These are phyloP conservation scores for Oscheius myriophilus DNA, from an alignment of 2,888 invertebrate genomes.

Conservation along the genomic window DNA sequence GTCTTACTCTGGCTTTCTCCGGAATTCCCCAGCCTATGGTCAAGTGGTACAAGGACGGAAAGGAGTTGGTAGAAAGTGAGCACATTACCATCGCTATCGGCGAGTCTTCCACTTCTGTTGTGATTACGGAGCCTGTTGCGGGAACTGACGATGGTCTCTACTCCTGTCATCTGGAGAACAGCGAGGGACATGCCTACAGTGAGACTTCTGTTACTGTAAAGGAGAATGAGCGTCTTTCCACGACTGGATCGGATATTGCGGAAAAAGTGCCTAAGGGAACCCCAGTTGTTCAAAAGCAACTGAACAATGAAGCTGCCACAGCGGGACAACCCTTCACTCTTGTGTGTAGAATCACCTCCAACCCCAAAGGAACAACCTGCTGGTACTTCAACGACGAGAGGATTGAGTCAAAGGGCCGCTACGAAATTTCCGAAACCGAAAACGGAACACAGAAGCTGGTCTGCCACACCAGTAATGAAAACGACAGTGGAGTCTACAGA, in stretches of 20 bases:
- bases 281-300: constrained; percentile 39
- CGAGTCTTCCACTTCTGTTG: constrained; percentile 59
- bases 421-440: constrained; percentile 40
- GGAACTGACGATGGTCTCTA: constrained; percentile 69
- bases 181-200: constrained; percentile 68
- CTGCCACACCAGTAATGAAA: constrained; percentile 43
- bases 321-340: constrained; percentile 58
- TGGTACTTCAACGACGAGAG: constrained; percentile 50
- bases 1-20: constrained; percentile 41
- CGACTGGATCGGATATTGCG: constrained; percentile 6
- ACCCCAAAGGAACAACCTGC: constrained; percentile 37
- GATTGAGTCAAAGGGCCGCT: constrained; percentile 48
- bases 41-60: constrained; percentile 68
- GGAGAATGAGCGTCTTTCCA: constrained; percentile 29
- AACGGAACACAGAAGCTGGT: constrained; percentile 42
- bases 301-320: constrained; percentile 58
- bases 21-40: constrained; percentile 56
- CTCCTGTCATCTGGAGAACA: constrained; percentile 71
- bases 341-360: constrained; percentile 42
- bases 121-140: constrained; percentile 68
- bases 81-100: constrained; percentile 33
- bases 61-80: constrained; percentile 59
- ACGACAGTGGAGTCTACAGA: constrained; percentile 71
- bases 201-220: constrained; percentile 39
- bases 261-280: constrained; percentile 32